Conservation (phyloP, 2,888 invertebrate genomes). For the Chalcis sispes region DNA sequence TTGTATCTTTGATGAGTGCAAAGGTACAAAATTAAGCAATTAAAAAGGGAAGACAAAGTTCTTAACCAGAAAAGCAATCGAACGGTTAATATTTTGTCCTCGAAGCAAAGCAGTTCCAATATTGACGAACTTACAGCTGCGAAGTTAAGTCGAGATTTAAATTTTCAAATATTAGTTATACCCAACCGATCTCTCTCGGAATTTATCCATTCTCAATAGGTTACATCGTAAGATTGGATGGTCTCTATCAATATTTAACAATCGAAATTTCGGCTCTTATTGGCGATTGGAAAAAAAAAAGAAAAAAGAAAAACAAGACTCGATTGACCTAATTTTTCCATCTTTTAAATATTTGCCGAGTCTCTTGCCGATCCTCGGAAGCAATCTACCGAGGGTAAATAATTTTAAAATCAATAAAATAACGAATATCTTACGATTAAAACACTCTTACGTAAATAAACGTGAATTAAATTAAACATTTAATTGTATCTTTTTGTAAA, state of each 20-base stretch:
- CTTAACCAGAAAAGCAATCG: neutral
- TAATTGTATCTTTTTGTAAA: too few species aligned
- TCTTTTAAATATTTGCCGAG: conserved; percentile 38
- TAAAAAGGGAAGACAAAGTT: too few species aligned
- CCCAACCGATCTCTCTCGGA: conserved; percentile 8
- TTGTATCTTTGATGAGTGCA: too few species aligned
- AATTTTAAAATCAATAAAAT: conserved; percentile 23
- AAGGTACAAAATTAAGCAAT: too few species aligned
- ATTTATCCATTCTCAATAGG: conserved; percentile 32
- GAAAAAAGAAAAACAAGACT: conserved; percentile 18
- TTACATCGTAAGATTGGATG: conserved; percentile 35
- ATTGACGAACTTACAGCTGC: neutral
- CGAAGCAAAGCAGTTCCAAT: too few species aligned
- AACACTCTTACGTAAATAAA: too few species aligned
- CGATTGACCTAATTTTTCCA: conserved; percentile 49
- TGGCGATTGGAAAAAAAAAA: conserved; percentile 8
- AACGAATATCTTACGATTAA: neutral
- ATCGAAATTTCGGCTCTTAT: conserved; percentile 16
- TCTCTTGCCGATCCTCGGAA: conserved; percentile 2
- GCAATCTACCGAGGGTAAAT: conserved; percentile 40
- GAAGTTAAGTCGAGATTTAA: conserved; percentile 10
- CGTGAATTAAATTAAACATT: too few species aligned
- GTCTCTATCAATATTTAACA: conserved; percentile 41
- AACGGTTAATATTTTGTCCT: neutral
- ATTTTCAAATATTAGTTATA: conserved; percentile 31